Evolutionary conservation across 1,140 invertebrate genomes (phyloP).

Genomic region (Neomicropteryx cornuta): DNA sequence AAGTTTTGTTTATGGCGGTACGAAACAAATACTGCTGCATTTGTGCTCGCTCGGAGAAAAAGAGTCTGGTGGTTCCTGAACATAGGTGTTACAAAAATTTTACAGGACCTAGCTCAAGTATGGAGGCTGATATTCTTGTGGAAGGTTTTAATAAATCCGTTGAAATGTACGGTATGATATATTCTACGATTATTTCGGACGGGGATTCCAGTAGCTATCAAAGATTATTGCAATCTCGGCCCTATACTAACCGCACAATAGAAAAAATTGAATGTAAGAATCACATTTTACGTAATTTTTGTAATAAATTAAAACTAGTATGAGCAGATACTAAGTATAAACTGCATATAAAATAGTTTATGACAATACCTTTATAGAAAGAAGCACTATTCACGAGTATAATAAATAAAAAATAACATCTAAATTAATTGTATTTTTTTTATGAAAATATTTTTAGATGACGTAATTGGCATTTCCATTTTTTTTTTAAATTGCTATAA

Average conservation of each 20-base stretch:
- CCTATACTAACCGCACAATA: slow-evolving; percentile 10
- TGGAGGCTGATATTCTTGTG: slow-evolving; percentile 31
- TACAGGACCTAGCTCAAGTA: slow-evolving; percentile 21
- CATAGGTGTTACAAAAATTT: slow-evolving; percentile 23
- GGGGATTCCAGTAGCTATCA: slow-evolving; percentile 21
- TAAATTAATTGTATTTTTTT: too few species aligned
- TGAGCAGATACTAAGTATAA: slow-evolving; percentile 10
- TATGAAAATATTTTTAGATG: too few species aligned
- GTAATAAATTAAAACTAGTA: slow-evolving; percentile 7
- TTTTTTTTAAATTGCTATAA: too few species aligned
- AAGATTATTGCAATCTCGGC: slow-evolving; percentile 11
- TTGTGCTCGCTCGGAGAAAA: slow-evolving; percentile 14
- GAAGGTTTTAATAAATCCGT: slow-evolving; percentile 25
- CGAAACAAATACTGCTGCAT: slow-evolving; percentile 22
- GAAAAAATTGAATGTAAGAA: slow-evolving; percentile 22
- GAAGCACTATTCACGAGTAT: too few species aligned
- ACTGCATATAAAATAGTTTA: too few species aligned
- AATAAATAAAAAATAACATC: too few species aligned
- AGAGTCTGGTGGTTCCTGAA: background rate
- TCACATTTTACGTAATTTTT: slow-evolving; percentile 21
- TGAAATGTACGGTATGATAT: slow-evolving; percentile 19
- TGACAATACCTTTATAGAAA: too few species aligned
- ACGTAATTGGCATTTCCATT: too few species aligned
- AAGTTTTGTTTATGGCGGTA: slow-evolving; percentile 17
- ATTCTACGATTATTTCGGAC: slow-evolving; percentile 21